Evolutionary conservation across 2,797 vertebrate genomes (phyloP), one percentile per base, ranked within the genome.

Genomic region (Coregonus sp.): DNA sequence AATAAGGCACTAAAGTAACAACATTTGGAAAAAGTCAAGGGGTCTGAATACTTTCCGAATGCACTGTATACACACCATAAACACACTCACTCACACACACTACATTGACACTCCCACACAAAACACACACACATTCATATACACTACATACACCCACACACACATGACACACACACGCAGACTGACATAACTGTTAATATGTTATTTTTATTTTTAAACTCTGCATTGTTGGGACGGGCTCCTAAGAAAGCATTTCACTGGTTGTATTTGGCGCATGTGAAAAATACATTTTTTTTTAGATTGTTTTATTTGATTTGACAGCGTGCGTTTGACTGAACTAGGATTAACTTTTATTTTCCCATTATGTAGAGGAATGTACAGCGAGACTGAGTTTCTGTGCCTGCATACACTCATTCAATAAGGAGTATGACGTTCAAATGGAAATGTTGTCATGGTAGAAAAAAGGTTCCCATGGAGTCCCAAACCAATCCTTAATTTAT

Each of bases 11-110:
- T 11, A 11, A 47, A 11, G 9, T 47, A 47, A 11, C 9, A 11
- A 9, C 25, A 40, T 40, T 7, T 40, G 40, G 40, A 9, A 6
- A 9, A 47, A 12, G 9, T 47, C 40, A 47, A 47, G 2, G 40
- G 1, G 7, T 47, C 40, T 11, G 40, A 47, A 47, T 47, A 47
- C 40, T 11, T 47, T 11, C 40, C 9, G 2, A 2, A 47, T 47
- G 40, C 40, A 40, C 40, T 40, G 40, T 40, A 40, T 40, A 40
- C 40, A 40, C 7, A 40, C 40, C 40, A 40, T 40, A 86, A 78
- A 82, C 84, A 86, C 78, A 87, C 82, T 79, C 31, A 54, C 51
- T 54, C 5, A 56, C n/a, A 65, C 74, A 84, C 73, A 74, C 65
- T 80, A 33, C 40, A 40, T 40, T 40, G 40, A 47, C 40, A 47